These are phyloP conservation scores for Leptopilina myrica DNA, from an alignment of 2,888 invertebrate species.

Conservation along the genomic window DNA sequence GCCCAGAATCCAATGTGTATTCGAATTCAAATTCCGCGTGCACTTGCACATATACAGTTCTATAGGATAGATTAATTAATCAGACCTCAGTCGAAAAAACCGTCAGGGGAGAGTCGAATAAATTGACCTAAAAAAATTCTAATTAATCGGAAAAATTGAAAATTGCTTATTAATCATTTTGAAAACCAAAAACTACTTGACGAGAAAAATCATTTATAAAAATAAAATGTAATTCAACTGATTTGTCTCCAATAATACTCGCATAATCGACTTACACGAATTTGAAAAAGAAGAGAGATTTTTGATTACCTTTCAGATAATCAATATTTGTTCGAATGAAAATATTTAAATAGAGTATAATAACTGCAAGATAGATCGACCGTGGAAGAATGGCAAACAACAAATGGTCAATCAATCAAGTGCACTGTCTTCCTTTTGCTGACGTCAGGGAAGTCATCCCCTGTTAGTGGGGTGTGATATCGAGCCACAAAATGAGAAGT, in stretches of 20 bases:
- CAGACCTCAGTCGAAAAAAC: conserved; percentile 62
- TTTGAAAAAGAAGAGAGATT: too few species aligned
- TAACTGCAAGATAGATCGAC: conserved; percentile 73
- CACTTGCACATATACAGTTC: conserved; percentile 59
- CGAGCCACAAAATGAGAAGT: conserved; percentile 51
- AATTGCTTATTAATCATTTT: too few species aligned
- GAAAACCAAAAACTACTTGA: too few species aligned
- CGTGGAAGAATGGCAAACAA: conserved; percentile 59
- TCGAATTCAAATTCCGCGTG: conserved; percentile 65
- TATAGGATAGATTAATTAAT: conserved; percentile 69
- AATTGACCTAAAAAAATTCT: too few species aligned
- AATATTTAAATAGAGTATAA: conserved; percentile 57
- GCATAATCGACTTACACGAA: too few species aligned
- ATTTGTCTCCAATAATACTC: too few species aligned
- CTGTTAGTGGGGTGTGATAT: conserved; percentile 72
- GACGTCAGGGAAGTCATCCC: conserved; percentile 73
- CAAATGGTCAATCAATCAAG: conserved; percentile 74
- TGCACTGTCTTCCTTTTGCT: conserved; percentile 64
- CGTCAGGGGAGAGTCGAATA: conserved; percentile 49
- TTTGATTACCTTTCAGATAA: too few species aligned
- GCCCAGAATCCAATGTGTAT: conserved; percentile 61
- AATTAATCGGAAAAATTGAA: too few species aligned
- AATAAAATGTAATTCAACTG: too few species aligned
- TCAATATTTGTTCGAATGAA: too few species aligned
- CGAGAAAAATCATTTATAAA: too few species aligned